Evolutionary conservation across 2,113 vertebrate species (phyloP).

Genomic region (Ptilonorhynchus violaceus): DNA sequence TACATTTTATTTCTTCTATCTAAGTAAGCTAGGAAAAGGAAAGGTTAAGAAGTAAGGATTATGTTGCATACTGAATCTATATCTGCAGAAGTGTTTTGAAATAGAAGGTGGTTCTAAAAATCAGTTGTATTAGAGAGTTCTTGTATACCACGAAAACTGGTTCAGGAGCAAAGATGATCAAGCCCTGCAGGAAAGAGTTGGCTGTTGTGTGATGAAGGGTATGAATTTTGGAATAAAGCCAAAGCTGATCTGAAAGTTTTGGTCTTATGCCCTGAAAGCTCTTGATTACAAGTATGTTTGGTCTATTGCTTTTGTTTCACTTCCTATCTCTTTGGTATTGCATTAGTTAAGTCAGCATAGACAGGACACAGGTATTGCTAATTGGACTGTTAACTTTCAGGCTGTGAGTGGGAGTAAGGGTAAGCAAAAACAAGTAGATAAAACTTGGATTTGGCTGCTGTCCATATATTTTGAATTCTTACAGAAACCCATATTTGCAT

Average conservation of each 20-base stretch:
- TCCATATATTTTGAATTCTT: not conserved
- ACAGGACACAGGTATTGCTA: not conserved
- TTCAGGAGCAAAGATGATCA: not conserved
- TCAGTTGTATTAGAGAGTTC: not conserved
- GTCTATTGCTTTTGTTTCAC: not conserved
- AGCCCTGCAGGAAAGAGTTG: not conserved
- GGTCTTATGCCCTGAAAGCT: not conserved
- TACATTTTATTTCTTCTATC: not conserved
- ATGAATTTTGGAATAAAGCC: not conserved
- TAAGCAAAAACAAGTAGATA: not conserved
- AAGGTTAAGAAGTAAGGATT: not conserved
- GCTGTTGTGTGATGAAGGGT: not conserved
- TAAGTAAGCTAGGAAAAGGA: not conserved
- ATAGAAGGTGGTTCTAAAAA: not conserved
- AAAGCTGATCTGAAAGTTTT: not conserved
- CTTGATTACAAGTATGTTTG: not conserved
- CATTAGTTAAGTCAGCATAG: not conserved
- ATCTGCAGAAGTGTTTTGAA: not conserved
- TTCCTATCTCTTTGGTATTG: not conserved
- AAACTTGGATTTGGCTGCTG: not conserved
- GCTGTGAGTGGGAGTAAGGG: not conserved
- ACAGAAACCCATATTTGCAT: not conserved
- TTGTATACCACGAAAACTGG: not conserved
- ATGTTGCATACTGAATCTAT: accelerated
- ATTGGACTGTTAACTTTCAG: not conserved